Evolutionary conservation across 2,888 invertebrate species (phyloP), one percentile per base, ranked within the genome.

Genomic region (Polia nebulosa): DNA sequence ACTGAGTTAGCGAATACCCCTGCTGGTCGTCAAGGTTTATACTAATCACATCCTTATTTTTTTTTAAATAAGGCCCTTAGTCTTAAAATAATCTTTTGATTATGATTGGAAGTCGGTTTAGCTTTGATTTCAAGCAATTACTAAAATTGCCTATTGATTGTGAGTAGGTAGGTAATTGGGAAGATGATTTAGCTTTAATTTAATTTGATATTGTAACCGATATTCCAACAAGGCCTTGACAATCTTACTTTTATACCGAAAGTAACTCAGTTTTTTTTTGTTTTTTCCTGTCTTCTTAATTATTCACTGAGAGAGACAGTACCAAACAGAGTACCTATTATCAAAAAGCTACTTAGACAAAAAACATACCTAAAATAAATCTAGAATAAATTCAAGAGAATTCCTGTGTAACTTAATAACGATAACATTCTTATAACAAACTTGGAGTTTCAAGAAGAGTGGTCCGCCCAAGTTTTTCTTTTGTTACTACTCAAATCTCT

Each of bases 401-500:
- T 52, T 72, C 57, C 56, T 47, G 47, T 58, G 55, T 64, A 85
- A 84, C 76, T 82, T 84, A 76, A 51, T 73, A 78, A 74, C 70
- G 82, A 83, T 80, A 85, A 86, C 83, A 85, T 84, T 81, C 82
- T 80, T 83, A 69, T 65, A 66, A 74, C n/a, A 80, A 87, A 85
- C 83, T 86, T 72, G 59, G 53, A 60, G 70, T 80, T 82, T 75
- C 72, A 77, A 74, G 79, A 70, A 79, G 70, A 82, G 82, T 78
- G 80, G 81, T 82, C 80, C 80, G 69, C 75, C 71, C 58, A 73
- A 84, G 76, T 81, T 78, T 58, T 83, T 77, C 75, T 84, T 85
- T 87, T 84, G 84, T 82, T 60, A 60, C 36, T 47, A 77, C 81
- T 82, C 57, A 69, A 79, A 73, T 79, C 80, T 82, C 83, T 82